Evolutionary conservation across 2,888 invertebrate species (phyloP).

Genomic region (Drosophila glabriapex): DNA sequence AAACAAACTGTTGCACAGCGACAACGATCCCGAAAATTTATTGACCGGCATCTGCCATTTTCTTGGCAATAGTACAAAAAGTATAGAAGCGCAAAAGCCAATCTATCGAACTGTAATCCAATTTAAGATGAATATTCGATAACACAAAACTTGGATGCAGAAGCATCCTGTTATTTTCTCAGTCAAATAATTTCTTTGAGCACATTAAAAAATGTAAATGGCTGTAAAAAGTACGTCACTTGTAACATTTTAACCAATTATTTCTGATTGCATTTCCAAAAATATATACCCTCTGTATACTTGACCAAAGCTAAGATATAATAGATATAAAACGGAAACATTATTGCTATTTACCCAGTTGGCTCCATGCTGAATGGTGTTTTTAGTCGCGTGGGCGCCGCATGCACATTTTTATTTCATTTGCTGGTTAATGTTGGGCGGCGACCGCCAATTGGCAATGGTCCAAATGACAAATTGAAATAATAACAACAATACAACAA

Average conservation of each 20-base stretch:
- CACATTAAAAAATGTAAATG: no score
- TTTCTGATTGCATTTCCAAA: not conserved
- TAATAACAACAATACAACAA: slow-evolving; percentile 58
- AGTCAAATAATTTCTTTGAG: not conserved
- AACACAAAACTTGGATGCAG: not conserved
- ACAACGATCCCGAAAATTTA: slow-evolving; percentile 24
- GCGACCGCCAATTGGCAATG: slow-evolving; percentile 65
- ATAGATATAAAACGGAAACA: slow-evolving; percentile 19
- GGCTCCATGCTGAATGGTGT: not conserved
- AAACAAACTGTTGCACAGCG: slow-evolving; percentile 34
- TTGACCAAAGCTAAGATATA: slow-evolving; percentile 16
- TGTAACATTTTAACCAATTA: not conserved
- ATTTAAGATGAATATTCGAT: not conserved
- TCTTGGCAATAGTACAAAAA: slow-evolving; percentile 65
- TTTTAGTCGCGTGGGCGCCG: slow-evolving; percentile 53
- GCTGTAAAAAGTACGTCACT: not conserved
- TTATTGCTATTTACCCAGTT: slow-evolving; percentile 23
- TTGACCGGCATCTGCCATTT: slow-evolving; percentile 46
- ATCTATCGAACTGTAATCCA: slow-evolving; percentile 29
- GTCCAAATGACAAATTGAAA: slow-evolving; percentile 80
- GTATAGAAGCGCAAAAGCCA: slow-evolving; percentile 38
- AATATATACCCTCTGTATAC: not conserved
- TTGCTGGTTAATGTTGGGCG: slow-evolving; percentile 68
- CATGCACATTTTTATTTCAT: slow-evolving; percentile 61
- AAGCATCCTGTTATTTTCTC: not conserved